phyloP scores from a whole-genome alignment of 2,113 vertebrate genomes.

The Sapayoa aenigma region DNA sequence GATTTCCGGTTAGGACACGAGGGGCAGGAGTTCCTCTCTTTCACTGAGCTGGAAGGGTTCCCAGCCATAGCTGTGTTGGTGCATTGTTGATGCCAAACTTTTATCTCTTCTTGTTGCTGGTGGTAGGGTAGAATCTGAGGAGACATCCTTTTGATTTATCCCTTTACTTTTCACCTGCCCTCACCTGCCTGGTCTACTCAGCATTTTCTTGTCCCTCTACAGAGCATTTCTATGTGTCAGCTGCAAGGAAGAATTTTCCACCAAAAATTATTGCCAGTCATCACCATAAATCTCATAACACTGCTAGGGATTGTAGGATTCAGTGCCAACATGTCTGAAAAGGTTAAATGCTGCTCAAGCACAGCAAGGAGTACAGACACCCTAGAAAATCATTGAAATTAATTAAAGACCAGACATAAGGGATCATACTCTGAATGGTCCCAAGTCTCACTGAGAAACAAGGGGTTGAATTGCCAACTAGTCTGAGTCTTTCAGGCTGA shows the following conservation, averaged over 20 bases:
- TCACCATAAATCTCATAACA: neutral
- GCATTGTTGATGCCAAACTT: neutral
- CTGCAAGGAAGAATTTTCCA: neutral
- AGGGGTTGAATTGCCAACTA: neutral
- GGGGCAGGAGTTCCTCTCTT: neutral
- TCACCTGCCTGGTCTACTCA: neutral
- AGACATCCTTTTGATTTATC: neutral
- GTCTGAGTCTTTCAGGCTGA: fast-evolving
- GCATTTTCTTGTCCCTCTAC: neutral
- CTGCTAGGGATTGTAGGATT: neutral
- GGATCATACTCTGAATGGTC: neutral
- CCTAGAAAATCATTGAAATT: neutral
- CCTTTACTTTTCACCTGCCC: neutral
- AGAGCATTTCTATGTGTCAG: neutral
- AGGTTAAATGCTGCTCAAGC: neutral
- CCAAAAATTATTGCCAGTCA: neutral
- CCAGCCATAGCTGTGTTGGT: neutral
- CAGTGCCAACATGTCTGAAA: neutral
- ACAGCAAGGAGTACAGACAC: neutral
- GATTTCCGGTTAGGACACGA: neutral
- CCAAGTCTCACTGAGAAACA: neutral
- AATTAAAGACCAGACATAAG: neutral
- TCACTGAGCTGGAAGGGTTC: neutral
- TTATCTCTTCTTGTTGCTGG: neutral
- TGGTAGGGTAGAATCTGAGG: neutral